A percentile compares a stretch with the other conserved stretches of the same genome.
phyloP scores from a whole-genome alignment of 2,113 vertebrate genomes.

The Festucalex cinctus region DNA sequence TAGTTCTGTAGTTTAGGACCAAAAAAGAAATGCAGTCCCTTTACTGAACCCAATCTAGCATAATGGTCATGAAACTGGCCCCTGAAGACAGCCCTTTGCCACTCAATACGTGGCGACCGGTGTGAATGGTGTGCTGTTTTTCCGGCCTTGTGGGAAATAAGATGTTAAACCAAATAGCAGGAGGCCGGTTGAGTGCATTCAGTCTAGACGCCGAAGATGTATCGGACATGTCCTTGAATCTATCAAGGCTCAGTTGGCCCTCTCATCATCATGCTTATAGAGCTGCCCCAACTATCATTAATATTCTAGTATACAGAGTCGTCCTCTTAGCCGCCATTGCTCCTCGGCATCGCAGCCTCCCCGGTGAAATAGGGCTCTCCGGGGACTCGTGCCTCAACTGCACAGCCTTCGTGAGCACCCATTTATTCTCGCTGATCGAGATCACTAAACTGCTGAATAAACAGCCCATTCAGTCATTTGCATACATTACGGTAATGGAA shows the following conservation, averaged over 20 bases:
- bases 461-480: constrained; percentile 73
- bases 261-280: constrained; percentile 27
- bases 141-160: constrained; percentile 50
- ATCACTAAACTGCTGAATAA: constrained; percentile 77
- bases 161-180: constrained; percentile 66
- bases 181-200: constrained; percentile 42
- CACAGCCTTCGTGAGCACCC: constrained; percentile 66
- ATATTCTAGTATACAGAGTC: constrained; percentile 55
- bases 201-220: constrained; percentile 31
- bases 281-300: constrained; percentile 52
- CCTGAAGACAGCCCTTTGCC: constrained; percentile 11
- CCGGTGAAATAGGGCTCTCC: constrained; percentile 62
- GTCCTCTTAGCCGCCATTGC: constrained; percentile 21
- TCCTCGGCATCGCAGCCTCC: constrained; percentile 35
- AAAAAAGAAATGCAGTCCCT: constrained; percentile 8
- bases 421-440: constrained; percentile 73
- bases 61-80: constrained; percentile 15
- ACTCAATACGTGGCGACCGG: constrained; percentile 15
- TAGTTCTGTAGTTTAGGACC: neutral
- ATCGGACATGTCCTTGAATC: constrained; percentile 50
- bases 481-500: constrained; percentile 73
- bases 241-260: constrained; percentile 53
- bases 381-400: constrained; percentile 67
- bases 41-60: constrained; percentile 1
- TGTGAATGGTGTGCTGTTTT: constrained; percentile 30